Conservation (phyloP, 2,797 vertebrate species). For the Manis pentadactyla region DNA sequence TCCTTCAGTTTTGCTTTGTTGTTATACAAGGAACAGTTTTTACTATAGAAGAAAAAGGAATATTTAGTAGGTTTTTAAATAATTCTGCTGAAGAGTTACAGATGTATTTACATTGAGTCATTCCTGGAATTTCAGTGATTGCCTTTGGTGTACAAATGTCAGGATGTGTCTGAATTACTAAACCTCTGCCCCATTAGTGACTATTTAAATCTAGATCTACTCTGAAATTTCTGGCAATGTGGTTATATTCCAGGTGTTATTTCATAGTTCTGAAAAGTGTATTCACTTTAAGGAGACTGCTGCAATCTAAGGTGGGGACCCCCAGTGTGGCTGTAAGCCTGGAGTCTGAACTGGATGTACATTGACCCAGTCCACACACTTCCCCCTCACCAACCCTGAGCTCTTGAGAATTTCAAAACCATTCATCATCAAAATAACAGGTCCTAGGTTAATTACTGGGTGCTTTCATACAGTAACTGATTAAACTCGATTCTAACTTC, state of each 20-base stretch:
- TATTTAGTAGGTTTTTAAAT: background rate
- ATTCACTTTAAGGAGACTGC: background rate
- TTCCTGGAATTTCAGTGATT: background rate
- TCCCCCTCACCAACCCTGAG: rapidly evolving
- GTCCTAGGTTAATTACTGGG: background rate
- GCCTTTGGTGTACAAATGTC: background rate
- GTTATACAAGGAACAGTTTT: too few species aligned
- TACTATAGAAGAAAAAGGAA: background rate
- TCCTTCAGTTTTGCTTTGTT: too few species aligned
- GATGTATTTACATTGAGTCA: background rate
- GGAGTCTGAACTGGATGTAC: background rate
- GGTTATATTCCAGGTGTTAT: background rate
- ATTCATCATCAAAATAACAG: background rate
- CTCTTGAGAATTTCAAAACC: background rate
- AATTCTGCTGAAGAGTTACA: conserved; percentile 31
- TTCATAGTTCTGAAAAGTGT: background rate
- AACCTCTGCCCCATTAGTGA: background rate
- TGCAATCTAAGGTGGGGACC: background rate
- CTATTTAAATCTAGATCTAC: background rate
- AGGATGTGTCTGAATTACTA: background rate
- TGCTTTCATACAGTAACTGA: background rate
- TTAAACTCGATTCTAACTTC: background rate
- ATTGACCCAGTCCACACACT: background rate
- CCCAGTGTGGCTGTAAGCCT: background rate
- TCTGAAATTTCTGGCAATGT: background rate